Evolutionary conservation across 2,888 invertebrate species (phyloP).

Genomic region (Piscicola geometra): DNA sequence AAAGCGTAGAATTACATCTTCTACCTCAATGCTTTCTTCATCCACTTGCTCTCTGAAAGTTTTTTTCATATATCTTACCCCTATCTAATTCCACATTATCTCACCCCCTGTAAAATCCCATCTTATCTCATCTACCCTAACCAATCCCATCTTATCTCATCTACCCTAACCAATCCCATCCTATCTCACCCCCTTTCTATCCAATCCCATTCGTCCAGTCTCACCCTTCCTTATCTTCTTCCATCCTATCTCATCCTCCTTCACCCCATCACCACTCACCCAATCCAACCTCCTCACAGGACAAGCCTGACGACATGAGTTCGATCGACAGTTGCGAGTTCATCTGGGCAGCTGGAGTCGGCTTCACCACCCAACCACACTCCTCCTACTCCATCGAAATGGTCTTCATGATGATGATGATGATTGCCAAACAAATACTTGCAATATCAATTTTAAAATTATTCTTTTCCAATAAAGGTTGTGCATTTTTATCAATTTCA

Average conservation of each 20-base stretch:
- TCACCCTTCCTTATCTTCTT: not conserved
- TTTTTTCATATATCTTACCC: too few species aligned
- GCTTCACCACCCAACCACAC: constrained; percentile 65
- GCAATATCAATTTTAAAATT: too few species aligned
- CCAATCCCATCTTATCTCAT: too few species aligned
- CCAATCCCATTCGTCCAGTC: not conserved
- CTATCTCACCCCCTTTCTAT: not conserved
- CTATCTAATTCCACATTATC: too few species aligned
- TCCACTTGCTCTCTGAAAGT: too few species aligned
- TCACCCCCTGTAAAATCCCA: too few species aligned
- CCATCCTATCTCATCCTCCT: not conserved
- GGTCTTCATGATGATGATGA: not conserved
- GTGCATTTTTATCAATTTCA: too few species aligned
- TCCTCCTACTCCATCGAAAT: not conserved
- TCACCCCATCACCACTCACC: not conserved
- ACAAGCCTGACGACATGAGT: constrained; percentile 80
- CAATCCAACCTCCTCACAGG: constrained; percentile 46
- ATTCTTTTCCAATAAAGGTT: too few species aligned
- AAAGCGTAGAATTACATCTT: too few species aligned
- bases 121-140: too few species aligned
- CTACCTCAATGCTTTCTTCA: too few species aligned
- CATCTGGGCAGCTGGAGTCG: constrained; percentile 99
- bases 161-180: not conserved
- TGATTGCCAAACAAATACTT: not conserved
- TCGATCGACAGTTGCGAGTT: constrained; percentile 98